Evolutionary conservation across 2,797 vertebrate species (phyloP).

Genomic region (Typhlichthys eigenmanni): DNA sequence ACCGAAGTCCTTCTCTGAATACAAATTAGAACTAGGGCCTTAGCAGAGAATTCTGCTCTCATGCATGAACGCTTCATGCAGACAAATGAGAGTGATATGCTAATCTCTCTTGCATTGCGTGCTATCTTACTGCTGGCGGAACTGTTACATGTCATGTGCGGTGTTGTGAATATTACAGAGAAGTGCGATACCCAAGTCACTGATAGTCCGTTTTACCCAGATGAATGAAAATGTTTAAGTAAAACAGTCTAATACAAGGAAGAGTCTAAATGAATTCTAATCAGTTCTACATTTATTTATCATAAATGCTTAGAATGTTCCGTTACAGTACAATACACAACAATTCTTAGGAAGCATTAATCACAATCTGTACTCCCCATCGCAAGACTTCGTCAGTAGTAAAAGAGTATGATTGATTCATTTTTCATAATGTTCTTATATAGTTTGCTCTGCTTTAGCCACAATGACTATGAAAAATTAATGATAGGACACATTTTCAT

Average conservation of each 20-base stretch:
- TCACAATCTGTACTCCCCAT: constrained; percentile 34
- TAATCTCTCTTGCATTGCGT: constrained; percentile 59
- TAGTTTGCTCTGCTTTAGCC: constrained; percentile 65
- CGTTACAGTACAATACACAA: constrained; percentile 17
- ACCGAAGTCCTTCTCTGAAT: constrained; percentile 53
- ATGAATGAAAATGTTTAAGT: too few relatives aligned
- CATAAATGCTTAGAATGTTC: constrained; percentile 2
- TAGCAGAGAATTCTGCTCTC: constrained; percentile 69
- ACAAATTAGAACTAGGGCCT: constrained; percentile 57
- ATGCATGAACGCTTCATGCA: constrained; percentile 62
- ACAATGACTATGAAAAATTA: constrained; percentile 76
- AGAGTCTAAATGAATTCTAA: constrained; percentile 26
- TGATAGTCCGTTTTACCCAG: constrained; percentile 32
- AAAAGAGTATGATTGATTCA: background rate
- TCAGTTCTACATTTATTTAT: constrained; percentile 8
- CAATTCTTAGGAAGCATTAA: constrained; percentile 41
- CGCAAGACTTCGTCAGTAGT: constrained; percentile 35
- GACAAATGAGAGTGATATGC: constrained; percentile 59
- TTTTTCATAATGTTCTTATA: constrained; percentile 73
- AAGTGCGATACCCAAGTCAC: constrained; percentile 62
- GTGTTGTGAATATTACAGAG: constrained; percentile 60
- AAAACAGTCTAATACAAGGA: constrained; percentile 1
- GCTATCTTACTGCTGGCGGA: constrained; percentile 45
- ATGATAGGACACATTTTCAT: constrained; percentile 66
- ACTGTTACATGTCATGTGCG: constrained; percentile 46